Conservation (phyloP, 2,888 invertebrate species). For the Disparrhopalites patrizii region DNA sequence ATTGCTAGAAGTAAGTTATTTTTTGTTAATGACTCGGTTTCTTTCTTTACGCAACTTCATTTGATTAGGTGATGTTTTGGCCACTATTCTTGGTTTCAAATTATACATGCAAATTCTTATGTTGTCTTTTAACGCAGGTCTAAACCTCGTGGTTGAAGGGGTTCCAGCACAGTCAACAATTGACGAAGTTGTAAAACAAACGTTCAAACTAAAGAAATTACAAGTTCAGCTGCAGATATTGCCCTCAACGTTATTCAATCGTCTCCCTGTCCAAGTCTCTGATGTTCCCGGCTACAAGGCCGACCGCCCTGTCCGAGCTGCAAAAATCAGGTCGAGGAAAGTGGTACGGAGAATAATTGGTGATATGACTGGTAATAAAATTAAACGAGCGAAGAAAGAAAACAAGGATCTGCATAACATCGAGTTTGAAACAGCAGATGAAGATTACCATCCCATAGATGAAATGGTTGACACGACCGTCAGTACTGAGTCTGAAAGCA, state of each 20-base stretch:
- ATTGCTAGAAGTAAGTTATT: not conserved
- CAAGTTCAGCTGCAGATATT: not conserved
- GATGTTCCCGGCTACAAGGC: not conserved
- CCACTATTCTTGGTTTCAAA: no score
- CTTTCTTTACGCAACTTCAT: no score
- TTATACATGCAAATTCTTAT: no score
- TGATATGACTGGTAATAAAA: no score
- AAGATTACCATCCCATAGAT: not conserved
- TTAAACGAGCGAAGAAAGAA: not conserved
- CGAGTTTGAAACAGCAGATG: not conserved
- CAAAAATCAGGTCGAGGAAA: no score
- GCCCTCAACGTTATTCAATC: not conserved
- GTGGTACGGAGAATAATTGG: no score
- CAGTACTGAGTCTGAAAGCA: not conserved
- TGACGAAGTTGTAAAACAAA: not conserved
- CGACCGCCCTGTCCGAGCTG: no score
- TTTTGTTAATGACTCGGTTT: no score
- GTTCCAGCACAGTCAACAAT: not conserved
- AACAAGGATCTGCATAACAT: not conserved
- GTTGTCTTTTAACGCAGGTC: no score
- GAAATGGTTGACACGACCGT: not conserved
- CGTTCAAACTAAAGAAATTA: not conserved
- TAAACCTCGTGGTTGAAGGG: not conserved
- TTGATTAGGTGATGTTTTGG: no score
- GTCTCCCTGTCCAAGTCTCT: not conserved